Evolutionary conservation across 2,797 vertebrate genomes (phyloP).

Genomic region (Oreochromis mossambicus): DNA sequence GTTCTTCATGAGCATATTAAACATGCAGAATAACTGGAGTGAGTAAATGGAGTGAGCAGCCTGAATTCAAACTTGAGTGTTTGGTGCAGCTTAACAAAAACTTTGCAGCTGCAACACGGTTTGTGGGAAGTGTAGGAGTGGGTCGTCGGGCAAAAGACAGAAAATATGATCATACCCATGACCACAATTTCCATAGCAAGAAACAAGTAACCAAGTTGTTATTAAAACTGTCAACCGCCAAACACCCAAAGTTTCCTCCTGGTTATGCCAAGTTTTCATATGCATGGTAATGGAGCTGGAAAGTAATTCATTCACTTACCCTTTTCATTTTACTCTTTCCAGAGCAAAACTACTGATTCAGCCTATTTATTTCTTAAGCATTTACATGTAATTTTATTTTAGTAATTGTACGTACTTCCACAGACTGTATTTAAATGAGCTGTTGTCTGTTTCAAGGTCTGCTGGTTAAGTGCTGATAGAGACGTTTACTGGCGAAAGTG

Average conservation of each 20-base stretch:
- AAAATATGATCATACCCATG: neutral
- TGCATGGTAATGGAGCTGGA: conserved; percentile 2
- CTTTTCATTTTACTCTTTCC: neutral
- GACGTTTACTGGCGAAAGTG: neutral
- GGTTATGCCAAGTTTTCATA: conserved; percentile 5
- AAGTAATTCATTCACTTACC: neutral
- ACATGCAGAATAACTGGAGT: neutral
- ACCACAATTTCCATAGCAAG: neutral
- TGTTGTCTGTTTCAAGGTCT: neutral
- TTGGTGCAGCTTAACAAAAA: neutral
- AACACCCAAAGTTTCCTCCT: conserved; percentile 10
- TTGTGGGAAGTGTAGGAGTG: neutral
- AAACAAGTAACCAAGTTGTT: conserved; percentile 1
- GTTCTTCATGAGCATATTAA: neutral
- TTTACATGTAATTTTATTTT: neutral
- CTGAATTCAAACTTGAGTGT: neutral
- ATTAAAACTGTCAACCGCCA: conserved; percentile 12
- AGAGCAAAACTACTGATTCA: neutral
- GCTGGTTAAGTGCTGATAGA: neutral
- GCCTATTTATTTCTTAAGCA: neutral
- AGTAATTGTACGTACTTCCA: fast-evolving
- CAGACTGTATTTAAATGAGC: neutral
- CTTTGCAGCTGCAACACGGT: neutral
- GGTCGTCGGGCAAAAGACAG: neutral
- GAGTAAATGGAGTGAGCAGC: neutral